Evolutionary conservation across 2,888 invertebrate species (phyloP).

Genomic region (Parochlus steinenii): DNA sequence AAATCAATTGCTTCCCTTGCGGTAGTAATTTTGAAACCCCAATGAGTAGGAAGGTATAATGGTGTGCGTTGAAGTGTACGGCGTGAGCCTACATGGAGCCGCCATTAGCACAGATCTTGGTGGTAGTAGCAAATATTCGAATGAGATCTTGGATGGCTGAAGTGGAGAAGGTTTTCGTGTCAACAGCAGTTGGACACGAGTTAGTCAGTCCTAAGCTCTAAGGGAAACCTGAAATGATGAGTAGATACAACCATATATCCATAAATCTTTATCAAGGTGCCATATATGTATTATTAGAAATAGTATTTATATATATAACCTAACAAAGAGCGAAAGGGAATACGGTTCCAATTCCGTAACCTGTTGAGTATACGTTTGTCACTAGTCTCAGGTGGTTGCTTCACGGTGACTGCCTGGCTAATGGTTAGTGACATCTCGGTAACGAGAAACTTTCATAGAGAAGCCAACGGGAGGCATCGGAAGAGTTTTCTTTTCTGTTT

Average conservation of each 20-base stretch:
- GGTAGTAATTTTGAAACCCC: slow-evolving; percentile 32
- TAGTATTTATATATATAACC: no score
- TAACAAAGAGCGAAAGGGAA: no score
- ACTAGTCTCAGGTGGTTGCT: no score
- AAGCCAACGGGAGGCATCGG: slow-evolving; percentile 37
- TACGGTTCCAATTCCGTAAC: no score
- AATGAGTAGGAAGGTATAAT: slow-evolving; percentile 42
- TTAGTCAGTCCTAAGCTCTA: slow-evolving; percentile 41
- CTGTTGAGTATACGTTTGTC: no score
- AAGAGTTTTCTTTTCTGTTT: slow-evolving; percentile 26
- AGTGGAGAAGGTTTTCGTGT: slow-evolving; percentile 46
- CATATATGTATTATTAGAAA: no score
- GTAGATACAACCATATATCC: slow-evolving; percentile 28
- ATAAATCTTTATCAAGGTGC: no score
- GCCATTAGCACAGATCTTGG: slow-evolving; percentile 44
- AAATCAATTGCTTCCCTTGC: slow-evolving; percentile 18
- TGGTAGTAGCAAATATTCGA: slow-evolving; percentile 56
- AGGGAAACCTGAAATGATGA: slow-evolving; percentile 33
- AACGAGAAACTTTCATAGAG: slow-evolving; percentile 39
- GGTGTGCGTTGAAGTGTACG: slow-evolving; percentile 43
- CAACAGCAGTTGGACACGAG: slow-evolving; percentile 41
- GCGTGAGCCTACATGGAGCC: slow-evolving; percentile 34
- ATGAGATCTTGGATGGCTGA: slow-evolving; percentile 42
- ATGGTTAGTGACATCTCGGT: slow-evolving; percentile 31
- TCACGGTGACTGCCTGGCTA: no score